Conservation (phyloP, 2,888 invertebrate species). For the Eulithis testata region DNA sequence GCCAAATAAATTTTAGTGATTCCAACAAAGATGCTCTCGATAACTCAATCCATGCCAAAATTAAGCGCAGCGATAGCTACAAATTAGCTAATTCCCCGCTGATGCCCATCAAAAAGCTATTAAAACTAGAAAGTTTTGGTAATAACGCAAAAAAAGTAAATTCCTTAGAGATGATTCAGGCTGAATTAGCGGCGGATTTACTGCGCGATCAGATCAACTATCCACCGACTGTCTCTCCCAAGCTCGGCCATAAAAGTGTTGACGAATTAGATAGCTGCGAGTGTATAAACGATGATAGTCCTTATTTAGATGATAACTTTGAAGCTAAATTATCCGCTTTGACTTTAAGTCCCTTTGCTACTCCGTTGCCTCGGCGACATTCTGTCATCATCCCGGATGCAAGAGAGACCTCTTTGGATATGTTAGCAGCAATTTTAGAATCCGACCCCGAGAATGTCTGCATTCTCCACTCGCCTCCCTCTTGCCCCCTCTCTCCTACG, state of each 20-base stretch:
- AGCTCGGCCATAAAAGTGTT: conserved; percentile 67
- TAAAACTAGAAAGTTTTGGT: conserved; percentile 79
- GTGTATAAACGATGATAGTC: conserved; percentile 58
- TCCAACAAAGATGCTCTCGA: conserved; percentile 49
- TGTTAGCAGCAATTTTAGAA: conserved; percentile 77
- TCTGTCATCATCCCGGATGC: conserved; percentile 70
- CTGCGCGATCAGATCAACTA: conserved; percentile 89
- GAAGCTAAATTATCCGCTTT: conserved; percentile 72
- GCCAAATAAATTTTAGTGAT: conserved; percentile 47
- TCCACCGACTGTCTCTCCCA: conserved; percentile 87
- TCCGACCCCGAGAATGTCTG: conserved; percentile 77
- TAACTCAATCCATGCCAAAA: conserved; percentile 73
- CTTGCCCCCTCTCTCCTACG: conserved; percentile 79
- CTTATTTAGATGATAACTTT: conserved; percentile 64
- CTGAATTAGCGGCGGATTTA: conserved; percentile 86
- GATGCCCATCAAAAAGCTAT: conserved; percentile 86
- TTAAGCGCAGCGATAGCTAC: conserved; percentile 94
- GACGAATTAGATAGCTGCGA: conserved; percentile 67
- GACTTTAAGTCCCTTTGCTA: conserved; percentile 74
- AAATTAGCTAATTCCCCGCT: conserved; percentile 91
- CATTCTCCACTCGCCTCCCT: conserved; percentile 73
- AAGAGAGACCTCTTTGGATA: conserved; percentile 71
- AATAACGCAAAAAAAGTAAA: conserved; percentile 75
- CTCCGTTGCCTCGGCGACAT: conserved; percentile 74
- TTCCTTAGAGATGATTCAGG: conserved; percentile 84